phyloP scores from a whole-genome alignment of 2,113 vertebrate species.

The Gobius niger region DNA sequence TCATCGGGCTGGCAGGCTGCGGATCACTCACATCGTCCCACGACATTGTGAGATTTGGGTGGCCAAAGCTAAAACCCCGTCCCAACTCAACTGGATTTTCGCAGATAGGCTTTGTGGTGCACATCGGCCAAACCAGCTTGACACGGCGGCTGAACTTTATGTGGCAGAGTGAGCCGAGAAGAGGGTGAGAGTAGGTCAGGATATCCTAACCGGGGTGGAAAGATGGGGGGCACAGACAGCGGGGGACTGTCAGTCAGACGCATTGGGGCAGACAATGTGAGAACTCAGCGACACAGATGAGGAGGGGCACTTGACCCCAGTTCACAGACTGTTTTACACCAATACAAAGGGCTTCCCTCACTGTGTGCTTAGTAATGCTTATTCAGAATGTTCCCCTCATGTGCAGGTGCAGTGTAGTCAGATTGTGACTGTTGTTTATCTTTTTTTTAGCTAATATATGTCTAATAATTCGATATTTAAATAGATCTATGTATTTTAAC shows the following conservation, averaged over 20 bases:
- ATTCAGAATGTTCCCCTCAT: neutral
- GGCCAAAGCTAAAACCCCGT: slow-evolving; percentile 27
- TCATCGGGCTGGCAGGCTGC: slow-evolving; percentile 53
- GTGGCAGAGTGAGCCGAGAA: slow-evolving; percentile 49
- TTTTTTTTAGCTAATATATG: too few relatives aligned
- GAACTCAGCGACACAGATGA: slow-evolving; percentile 24
- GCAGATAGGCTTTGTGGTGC: slow-evolving; percentile 40
- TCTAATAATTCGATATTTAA: too few relatives aligned
- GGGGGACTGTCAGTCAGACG: slow-evolving; percentile 60
- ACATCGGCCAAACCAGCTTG: slow-evolving; percentile 48
- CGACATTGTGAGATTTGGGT: slow-evolving; percentile 27
- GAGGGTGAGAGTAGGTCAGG: slow-evolving; percentile 45
- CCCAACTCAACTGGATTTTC: slow-evolving; percentile 37
- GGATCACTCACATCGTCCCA: slow-evolving; percentile 30
- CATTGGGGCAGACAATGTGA: slow-evolving; percentile 32
- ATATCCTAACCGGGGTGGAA: slow-evolving; percentile 27
- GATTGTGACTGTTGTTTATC: neutral
- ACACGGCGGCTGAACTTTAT: slow-evolving; percentile 48
- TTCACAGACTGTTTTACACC: slow-evolving; percentile 5
- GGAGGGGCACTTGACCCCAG: slow-evolving; percentile 23
- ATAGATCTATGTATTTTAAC: too few relatives aligned
- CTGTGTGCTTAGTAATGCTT: neutral
- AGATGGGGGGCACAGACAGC: slow-evolving; percentile 21
- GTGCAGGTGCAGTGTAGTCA: neutral
- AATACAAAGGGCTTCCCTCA: neutral